Base-by-base conservation (phyloP, 2,113 vertebrate genomes). In the Actenoides lindsayi region DNA sequence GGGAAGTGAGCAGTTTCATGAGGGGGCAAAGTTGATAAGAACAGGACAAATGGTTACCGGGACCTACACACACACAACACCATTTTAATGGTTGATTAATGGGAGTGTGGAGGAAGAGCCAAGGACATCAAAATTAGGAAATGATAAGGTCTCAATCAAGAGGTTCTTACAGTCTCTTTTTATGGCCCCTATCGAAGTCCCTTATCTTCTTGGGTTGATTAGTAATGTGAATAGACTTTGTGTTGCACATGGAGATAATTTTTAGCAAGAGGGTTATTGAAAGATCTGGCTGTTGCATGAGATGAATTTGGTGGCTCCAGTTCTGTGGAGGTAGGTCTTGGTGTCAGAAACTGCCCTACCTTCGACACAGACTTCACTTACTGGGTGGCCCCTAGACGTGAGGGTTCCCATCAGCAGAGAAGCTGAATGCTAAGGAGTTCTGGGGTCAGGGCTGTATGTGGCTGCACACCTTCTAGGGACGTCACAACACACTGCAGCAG, bases 1-100 rank as follows among this genome's bases (percentile, higher is more conserved):
- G 24, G 42, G 70, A 93, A 94, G 50, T 67, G 83, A 91, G n/a
- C 21, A 89, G 50, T 77, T 94, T 84, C 76, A 27, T 33, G 65
- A 63, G 12, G 31, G 53, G 70, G 33, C 35, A 93, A 73, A 85
- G 89, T 57, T 95, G 90, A 93, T 94, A 93, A 96, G 70, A 77
- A 59, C 21, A 94, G 92, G 92, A 94, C 87, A 93, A n/a, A 91
- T 28, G 19, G 80, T 91, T 92, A 59, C 77, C 2, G 7, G 30
- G 90, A 87, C 51, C 44, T 90, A 74, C 10, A 8, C 21, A 74
- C 11, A 8, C 21, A 67, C 74, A 69, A 56, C 50, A 50, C 9
- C 4, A 25, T 75, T 91, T 94, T 63, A 91, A 77, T 91, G 65
- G 93, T 63, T 96, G 73, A 93, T 96, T 92, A 65, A 39, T 87